Evolutionary conservation across 2,113 vertebrate species (phyloP).

Genomic region (Rhinoderma darwinii): DNA sequence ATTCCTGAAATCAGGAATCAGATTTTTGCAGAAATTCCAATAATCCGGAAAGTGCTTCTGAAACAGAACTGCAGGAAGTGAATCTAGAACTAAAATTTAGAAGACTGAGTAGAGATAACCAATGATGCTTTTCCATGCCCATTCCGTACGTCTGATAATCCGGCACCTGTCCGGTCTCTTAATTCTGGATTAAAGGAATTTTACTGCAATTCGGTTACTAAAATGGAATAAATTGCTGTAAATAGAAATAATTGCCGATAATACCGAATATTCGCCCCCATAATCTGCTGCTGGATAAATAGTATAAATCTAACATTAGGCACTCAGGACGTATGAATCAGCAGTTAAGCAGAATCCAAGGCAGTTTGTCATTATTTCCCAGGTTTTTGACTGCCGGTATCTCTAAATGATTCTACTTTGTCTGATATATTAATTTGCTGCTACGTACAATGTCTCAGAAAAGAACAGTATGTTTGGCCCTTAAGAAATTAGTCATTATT

Average conservation of each 20-base stretch:
- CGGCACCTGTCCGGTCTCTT: neutral
- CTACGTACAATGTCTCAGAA: conserved; percentile 29
- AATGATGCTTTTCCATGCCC: neutral
- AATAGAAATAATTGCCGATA: neutral
- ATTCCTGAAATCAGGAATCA: neutral
- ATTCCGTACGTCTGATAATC: neutral
- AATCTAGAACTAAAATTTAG: no score
- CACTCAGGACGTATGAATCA: conserved; percentile 9
- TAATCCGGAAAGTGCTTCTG: neutral
- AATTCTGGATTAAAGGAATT: neutral
- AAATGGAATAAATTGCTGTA: neutral
- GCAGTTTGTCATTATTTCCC: conserved; percentile 19
- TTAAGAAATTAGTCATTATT: conserved; percentile 42
- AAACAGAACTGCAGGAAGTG: no score
- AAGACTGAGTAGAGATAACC: neutral
- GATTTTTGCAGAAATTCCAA: neutral
- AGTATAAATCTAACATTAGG: neutral
- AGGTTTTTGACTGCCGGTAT: conserved; percentile 12
- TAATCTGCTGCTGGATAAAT: neutral
- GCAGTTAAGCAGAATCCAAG: neutral
- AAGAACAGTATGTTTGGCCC: conserved; percentile 29
- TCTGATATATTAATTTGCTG: conserved; percentile 32
- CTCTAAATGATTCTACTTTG: conserved; percentile 33
- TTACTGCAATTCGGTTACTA: neutral
- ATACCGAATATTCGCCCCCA: neutral